These are phyloP conservation scores for Agrilus mali DNA, from an alignment of 2,888 invertebrate genomes.

Conservation along the genomic window DNA sequence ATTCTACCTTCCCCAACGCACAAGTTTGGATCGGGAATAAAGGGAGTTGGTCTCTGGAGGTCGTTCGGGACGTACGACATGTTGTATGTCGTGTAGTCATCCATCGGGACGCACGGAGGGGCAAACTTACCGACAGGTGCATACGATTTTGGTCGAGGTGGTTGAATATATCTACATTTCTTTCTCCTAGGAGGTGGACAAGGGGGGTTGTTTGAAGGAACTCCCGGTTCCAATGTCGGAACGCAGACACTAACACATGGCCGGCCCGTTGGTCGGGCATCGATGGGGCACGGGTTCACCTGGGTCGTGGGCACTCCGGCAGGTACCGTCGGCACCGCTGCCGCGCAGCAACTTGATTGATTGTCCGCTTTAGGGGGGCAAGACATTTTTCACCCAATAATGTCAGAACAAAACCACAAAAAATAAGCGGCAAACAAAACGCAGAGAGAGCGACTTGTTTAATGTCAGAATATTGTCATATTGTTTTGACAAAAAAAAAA, in stretches of 20 bases:
- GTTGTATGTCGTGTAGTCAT: conserved; percentile 50
- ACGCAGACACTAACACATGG: conserved; percentile 21
- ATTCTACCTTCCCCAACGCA: conserved; percentile 35
- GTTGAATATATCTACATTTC: conserved; percentile 38
- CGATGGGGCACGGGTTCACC: conserved; percentile 21
- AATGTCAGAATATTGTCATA: no score
- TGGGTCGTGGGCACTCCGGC: conserved; percentile 15
- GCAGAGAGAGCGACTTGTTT: no score
- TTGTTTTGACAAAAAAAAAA: no score
- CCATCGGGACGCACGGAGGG: conserved; percentile 45
- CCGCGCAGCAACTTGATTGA: no score
- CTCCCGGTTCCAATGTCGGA: conserved; percentile 19
- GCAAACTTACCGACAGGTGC: conserved; percentile 43
- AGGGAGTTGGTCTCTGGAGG: conserved; percentile 22
- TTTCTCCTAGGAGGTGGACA: conserved; percentile 13
- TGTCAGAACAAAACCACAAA: no score
- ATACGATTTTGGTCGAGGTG: conserved; percentile 42
- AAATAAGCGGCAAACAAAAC: no score
- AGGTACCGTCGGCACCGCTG: conserved; percentile 9
- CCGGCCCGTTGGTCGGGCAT: conserved; percentile 8
- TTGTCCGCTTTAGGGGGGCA: no score
- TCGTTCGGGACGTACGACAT: conserved; percentile 48
- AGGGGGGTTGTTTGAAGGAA: conserved; percentile 10
- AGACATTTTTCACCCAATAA: no score
- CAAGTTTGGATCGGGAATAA: conserved; percentile 31